Conservation (phyloP, 2,797 vertebrate species). For the Cyprinodon diabolis region DNA sequence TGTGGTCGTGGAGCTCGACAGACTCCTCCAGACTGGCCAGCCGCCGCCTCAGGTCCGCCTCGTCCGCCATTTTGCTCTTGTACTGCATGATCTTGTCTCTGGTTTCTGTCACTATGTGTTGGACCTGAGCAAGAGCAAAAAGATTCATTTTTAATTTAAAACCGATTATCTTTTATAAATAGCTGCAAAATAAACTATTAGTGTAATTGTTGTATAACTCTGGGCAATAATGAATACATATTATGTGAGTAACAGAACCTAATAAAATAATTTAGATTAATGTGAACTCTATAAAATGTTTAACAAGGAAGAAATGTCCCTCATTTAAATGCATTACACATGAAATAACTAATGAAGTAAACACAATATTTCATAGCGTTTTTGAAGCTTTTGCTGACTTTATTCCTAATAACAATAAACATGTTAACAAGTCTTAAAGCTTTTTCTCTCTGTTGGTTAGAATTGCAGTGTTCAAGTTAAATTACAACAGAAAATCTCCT, state of each 20-base stretch:
- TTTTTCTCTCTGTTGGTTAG: neutral
- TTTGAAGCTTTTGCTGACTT: neutral
- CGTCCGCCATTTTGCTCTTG: slow-evolving; percentile 92
- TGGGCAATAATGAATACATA: neutral
- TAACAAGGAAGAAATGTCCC: slow-evolving; percentile 14
- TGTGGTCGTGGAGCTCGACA: slow-evolving; percentile 92
- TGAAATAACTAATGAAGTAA: slow-evolving; percentile 28
- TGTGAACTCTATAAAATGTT: slow-evolving; percentile 20
- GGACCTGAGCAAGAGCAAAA: slow-evolving; percentile 63
- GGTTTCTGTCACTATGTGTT: slow-evolving; percentile 96
- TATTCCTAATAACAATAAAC: neutral
- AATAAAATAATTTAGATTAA: slow-evolving; percentile 13
- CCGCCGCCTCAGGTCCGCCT: slow-evolving; percentile 91
- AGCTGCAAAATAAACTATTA: too few species aligned
- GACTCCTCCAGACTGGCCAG: slow-evolving; percentile 95
- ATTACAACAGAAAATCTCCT: too few species aligned
- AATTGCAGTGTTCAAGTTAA: too few species aligned
- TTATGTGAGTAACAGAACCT: neutral
- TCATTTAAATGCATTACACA: slow-evolving; percentile 9
- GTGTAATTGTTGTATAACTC: too few species aligned
- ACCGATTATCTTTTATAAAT: too few species aligned
- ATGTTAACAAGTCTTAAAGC: slow-evolving; percentile 13
- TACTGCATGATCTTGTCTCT: slow-evolving; percentile 96
- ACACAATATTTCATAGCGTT: neutral
- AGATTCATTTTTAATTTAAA: neutral